These are phyloP conservation scores for Sebastolobus alascanus DNA, from an alignment of 2,797 vertebrate genomes.

Conservation along the genomic window DNA sequence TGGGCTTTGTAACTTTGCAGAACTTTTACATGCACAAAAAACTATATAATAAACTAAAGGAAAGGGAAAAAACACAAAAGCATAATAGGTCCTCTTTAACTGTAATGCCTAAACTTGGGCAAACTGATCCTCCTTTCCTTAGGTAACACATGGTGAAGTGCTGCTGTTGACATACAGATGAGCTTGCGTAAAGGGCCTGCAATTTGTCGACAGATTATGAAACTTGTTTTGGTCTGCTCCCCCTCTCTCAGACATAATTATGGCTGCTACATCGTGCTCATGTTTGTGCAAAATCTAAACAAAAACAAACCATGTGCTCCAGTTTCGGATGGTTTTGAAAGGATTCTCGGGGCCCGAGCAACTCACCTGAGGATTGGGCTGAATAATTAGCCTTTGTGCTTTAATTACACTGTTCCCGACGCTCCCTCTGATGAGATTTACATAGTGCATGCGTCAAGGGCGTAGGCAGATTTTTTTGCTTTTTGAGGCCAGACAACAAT, in stretches of 20 bases:
- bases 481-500: conserved; percentile 20
- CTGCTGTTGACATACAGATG: not conserved
- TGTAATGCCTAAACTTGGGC: not conserved
- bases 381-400: conserved; percentile 36
- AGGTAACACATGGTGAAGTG: not conserved
- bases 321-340: conserved; percentile 19
- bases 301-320: conserved; percentile 28
- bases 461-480: not conserved
- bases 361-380: conserved; percentile 53
- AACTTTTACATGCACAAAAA: too few relatives aligned
- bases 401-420: conserved; percentile 36
- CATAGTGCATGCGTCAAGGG: conserved; percentile 14
- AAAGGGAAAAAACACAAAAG: too few relatives aligned
- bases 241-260: conserved; percentile 48
- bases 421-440: conserved; percentile 29
- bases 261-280: not conserved
- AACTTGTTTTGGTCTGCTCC: conserved; percentile 41
- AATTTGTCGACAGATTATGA: conserved; percentile 29
- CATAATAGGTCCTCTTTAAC: too few relatives aligned
- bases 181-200: not conserved
- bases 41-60: too few relatives aligned
- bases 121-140: not conserved
- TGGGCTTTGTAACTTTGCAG: too few relatives aligned
- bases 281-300: conserved; percentile 40
- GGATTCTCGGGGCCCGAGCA: not conserved